phyloP scores from a whole-genome alignment of 2,888 invertebrate genomes.

The Lucinisca nassula region DNA sequence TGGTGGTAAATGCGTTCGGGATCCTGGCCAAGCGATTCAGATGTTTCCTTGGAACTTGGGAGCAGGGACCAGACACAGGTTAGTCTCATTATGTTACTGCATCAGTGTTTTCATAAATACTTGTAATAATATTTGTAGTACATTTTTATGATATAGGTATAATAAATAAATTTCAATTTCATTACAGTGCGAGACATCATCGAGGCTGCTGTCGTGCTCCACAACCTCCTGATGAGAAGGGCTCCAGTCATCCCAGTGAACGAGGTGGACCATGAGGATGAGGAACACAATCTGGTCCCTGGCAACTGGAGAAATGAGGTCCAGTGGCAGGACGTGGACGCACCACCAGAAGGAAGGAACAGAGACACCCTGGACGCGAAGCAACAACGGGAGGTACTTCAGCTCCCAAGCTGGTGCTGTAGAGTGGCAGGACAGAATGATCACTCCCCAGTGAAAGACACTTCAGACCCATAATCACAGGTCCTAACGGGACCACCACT shows the following conservation, averaged over 20 bases:
- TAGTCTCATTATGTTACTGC: too few species aligned
- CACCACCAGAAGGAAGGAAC: slow-evolving; percentile 29
- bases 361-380: slow-evolving; percentile 43
- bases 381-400: slow-evolving; percentile 53
- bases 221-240: slow-evolving; percentile 53
- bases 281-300: slow-evolving; percentile 43
- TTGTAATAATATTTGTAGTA: too few species aligned
- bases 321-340: slow-evolving; percentile 35
- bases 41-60: slow-evolving; percentile 26
- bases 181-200: slow-evolving; percentile 34
- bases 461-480: not conserved
- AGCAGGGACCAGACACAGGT: slow-evolving; percentile 27
- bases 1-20: slow-evolving; percentile 11
- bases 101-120: too few species aligned
- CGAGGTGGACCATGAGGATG: slow-evolving; percentile 52
- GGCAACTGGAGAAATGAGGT: slow-evolving; percentile 50
- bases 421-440: slow-evolving; percentile 53
- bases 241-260: slow-evolving; percentile 38
- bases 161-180: not conserved
- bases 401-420: slow-evolving; percentile 42
- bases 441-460: not conserved
- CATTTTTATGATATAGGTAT: not conserved
- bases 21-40: slow-evolving; percentile 24
- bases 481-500: not conserved
- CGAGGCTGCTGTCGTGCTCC: slow-evolving; percentile 44